Base-by-base conservation (phyloP, 2,113 vertebrate genomes). In the Triplophysa tibetana region DNA sequence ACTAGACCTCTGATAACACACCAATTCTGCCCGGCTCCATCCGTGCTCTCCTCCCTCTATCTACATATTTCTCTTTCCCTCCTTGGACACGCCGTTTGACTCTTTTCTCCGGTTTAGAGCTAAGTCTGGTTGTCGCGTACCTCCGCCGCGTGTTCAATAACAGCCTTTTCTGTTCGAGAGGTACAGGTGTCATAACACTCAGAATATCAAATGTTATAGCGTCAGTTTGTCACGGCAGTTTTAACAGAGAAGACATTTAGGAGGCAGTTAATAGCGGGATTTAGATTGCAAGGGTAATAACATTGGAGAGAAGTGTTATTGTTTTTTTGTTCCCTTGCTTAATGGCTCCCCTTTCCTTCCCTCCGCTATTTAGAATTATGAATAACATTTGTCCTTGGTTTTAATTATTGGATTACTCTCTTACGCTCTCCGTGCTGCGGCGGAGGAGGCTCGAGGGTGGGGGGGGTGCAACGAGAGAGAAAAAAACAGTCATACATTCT, bases 1-100 rank as follows among this genome's bases (percentile, higher is more conserved):
- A 93, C 87, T 88, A 89, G 80, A 80, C 88, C 78, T 88, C 85
- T 91, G 91, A 93, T 92, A 94, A 92, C 91, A 86, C 86, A 85
- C 80, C 50, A 89, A 84, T 87, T 87, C 85, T 81, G 86, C 85
- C 83, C 70, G 80, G 81, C 82, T 85, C 81, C 76, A 79, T 38
- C 70, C 13, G 68, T 50, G 58, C 77, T 67, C 58, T 68, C 54
- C 70, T 76, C 66, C 70, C 76, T 84, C 81, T 83, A 76, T 77
- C 77, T 33, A 67, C 61, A 3, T 58, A 11, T 81, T 84, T 87
- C 33, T 54, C 69, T 43, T 8, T 70, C 82, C 63, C 41, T 41
- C 43, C 43, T 12, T 12, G 8, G 43, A 12, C 43, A 45, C 43
- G 12, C 1, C 8, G 21, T 24, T n/a, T 38, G 17, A 56, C 67